phyloP scores from a whole-genome alignment of 2,888 invertebrate species.

The Fragum whitleyi region DNA sequence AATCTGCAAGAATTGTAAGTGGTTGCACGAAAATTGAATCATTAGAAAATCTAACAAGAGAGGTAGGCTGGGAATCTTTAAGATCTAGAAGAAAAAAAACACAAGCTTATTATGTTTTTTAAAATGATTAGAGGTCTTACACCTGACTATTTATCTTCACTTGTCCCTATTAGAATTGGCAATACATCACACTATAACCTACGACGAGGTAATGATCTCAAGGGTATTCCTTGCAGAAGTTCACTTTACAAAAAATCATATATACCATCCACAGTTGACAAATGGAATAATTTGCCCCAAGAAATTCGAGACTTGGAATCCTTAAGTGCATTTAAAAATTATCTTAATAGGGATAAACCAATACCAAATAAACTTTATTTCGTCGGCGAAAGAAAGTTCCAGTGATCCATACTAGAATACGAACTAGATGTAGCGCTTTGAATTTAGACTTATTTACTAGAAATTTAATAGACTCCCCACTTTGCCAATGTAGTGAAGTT shows the following conservation, averaged over 20 bases:
- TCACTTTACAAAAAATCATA: background rate
- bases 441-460: too few species aligned
- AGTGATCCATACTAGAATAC: background rate
- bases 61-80: constrained; percentile 14
- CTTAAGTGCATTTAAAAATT: background rate
- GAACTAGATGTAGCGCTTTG: background rate
- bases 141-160: background rate
- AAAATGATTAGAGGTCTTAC: background rate
- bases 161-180: background rate
- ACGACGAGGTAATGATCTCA: background rate
- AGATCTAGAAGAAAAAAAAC: background rate
- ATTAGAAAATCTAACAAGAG: background rate
- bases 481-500: too few species aligned
- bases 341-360: background rate
- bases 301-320: background rate
- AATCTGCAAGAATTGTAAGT: constrained; percentile 2
- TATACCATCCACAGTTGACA: background rate
- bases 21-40: background rate
- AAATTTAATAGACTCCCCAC: too few species aligned
- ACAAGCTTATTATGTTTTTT: too few species aligned
- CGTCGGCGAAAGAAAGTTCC: background rate
- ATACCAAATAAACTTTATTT: background rate
- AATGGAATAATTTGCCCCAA: background rate
- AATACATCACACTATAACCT: background rate
- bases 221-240: background rate